Percentiles rank a stretch among this genome's conserved stretches.
phyloP scores from a whole-genome alignment of 2,888 invertebrate genomes.

The Lordiphosa fenestrarum region DNA sequence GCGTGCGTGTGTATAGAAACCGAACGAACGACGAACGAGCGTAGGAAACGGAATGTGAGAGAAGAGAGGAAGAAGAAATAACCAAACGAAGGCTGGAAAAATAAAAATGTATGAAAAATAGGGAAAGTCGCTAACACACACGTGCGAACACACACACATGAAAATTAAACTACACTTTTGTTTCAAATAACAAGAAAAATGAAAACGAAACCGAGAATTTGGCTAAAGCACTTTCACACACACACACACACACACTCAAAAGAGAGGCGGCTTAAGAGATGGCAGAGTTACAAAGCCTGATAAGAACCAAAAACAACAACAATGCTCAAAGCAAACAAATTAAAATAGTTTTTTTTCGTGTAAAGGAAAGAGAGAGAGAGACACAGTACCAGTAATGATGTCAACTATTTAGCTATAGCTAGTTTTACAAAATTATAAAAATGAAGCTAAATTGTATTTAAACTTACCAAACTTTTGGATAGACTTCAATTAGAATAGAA shows the following conservation, averaged over 20 bases:
- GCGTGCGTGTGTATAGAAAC: constrained; percentile 40
- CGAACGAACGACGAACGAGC: constrained; percentile 9
- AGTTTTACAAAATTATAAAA: too few species aligned
- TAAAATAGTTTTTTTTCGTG: background rate
- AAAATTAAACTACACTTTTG: constrained; percentile 22
- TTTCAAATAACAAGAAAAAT: constrained; percentile 4
- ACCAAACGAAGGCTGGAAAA: constrained; percentile 31
- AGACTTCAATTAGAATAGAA: too few species aligned
- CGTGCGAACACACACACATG: constrained; percentile 13
- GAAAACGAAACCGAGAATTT: constrained; percentile 4
- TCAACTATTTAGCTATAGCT: too few species aligned
- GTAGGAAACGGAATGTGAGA: constrained; percentile 11
- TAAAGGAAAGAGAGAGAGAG: background rate
- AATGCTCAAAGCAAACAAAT: background rate
- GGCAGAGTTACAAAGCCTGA: constrained; percentile 15
- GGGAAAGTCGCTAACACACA: constrained; percentile 31
- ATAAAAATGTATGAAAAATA: constrained; percentile 28
- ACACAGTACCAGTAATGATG: background rate
- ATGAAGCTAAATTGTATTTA: too few species aligned
- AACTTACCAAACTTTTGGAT: too few species aligned
- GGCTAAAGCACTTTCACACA: constrained; percentile 6
- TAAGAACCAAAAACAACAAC: constrained; percentile 25
- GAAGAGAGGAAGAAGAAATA: constrained; percentile 21
- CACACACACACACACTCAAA: constrained; percentile 13
- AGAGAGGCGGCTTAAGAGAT: constrained; percentile 5